Percentiles rank a stretch among this genome's conserved stretches.
These are phyloP conservation scores for Formica selysi DNA, from an alignment of 1,140 invertebrate species.

Conservation along the genomic window DNA sequence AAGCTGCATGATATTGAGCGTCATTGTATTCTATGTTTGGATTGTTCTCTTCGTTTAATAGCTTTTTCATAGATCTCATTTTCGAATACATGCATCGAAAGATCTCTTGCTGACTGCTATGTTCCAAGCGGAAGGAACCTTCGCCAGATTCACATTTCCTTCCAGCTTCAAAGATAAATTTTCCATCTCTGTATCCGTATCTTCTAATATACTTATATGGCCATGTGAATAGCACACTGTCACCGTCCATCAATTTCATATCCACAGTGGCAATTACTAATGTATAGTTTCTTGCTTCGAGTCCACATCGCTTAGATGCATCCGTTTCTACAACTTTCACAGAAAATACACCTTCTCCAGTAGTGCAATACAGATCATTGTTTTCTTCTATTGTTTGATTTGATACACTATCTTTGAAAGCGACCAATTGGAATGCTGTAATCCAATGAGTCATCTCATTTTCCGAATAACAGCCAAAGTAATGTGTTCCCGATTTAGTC, in stretches of 20 bases:
- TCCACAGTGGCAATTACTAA: slow-evolving; percentile 91
- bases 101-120: slow-evolving; percentile 93
- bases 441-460: slow-evolving; percentile 92
- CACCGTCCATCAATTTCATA: slow-evolving; percentile 90
- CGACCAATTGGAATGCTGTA: slow-evolving; percentile 92
- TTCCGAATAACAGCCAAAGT: slow-evolving; percentile 91
- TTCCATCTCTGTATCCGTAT: slow-evolving; percentile 93
- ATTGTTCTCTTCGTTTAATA: slow-evolving; percentile 89
- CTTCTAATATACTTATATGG: slow-evolving; percentile 94
- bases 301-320: slow-evolving; percentile 91
- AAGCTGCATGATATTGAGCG: slow-evolving; percentile 90
- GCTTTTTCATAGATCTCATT: slow-evolving; percentile 94
- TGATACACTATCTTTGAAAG: slow-evolving; percentile 91
- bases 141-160: slow-evolving; percentile 95
- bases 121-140: slow-evolving; percentile 93
- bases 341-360: slow-evolving; percentile 92
- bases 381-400: slow-evolving; percentile 91
- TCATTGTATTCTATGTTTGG: slow-evolving; percentile 91
- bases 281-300: slow-evolving; percentile 91
- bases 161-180: slow-evolving; percentile 96
- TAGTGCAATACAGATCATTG: slow-evolving; percentile 94
- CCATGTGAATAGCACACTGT: slow-evolving; percentile 92
- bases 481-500: slow-evolving; percentile 90
- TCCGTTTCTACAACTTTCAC: slow-evolving; percentile 93
- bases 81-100: slow-evolving; percentile 92